phyloP scores from a whole-genome alignment of 2,797 vertebrate genomes.

The Sphaeramia orbicularis region DNA sequence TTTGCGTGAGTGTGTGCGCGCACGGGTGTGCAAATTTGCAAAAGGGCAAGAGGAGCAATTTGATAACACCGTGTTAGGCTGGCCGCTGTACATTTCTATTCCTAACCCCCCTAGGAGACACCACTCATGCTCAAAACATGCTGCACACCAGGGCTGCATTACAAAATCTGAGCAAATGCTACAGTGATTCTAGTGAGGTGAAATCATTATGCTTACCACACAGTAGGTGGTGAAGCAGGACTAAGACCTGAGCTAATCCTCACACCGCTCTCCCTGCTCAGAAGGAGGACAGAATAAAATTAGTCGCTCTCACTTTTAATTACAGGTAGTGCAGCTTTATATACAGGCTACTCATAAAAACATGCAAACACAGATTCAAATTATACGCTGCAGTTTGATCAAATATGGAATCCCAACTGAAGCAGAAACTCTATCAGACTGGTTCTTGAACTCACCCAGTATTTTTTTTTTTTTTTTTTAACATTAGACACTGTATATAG shows the following conservation, averaged over 20 bases:
- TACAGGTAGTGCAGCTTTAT: slow-evolving; percentile 20
- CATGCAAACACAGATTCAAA: neutral
- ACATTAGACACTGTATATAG: too few species aligned
- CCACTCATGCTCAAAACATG: slow-evolving; percentile 39
- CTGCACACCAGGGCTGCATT: slow-evolving; percentile 28
- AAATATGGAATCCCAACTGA: too few species aligned
- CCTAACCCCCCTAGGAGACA: slow-evolving; percentile 54
- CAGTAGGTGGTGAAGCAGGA: slow-evolving; percentile 57
- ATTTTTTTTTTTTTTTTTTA: too few species aligned
- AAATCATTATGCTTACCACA: slow-evolving; percentile 52
- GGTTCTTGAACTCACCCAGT: too few species aligned
- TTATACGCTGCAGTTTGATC: neutral
- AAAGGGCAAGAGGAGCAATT: slow-evolving; percentile 55
- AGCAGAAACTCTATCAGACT: too few species aligned
- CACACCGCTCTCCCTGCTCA: slow-evolving; percentile 22
- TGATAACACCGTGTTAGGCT: slow-evolving; percentile 52
- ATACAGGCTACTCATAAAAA: neutral
- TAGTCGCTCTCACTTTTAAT: slow-evolving; percentile 40
- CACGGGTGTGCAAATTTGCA: slow-evolving; percentile 37
- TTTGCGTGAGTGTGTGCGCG: neutral
- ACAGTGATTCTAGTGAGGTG: slow-evolving; percentile 47
- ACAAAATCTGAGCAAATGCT: slow-evolving; percentile 54
- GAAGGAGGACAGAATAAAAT: slow-evolving; percentile 27
- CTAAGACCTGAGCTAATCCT: slow-evolving; percentile 65
- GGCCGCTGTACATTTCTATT: slow-evolving; percentile 53